Evolutionary conservation across 2,113 vertebrate genomes (phyloP), one percentile per base, ranked within the genome.

Genomic region (Zosterops pallidus): DNA sequence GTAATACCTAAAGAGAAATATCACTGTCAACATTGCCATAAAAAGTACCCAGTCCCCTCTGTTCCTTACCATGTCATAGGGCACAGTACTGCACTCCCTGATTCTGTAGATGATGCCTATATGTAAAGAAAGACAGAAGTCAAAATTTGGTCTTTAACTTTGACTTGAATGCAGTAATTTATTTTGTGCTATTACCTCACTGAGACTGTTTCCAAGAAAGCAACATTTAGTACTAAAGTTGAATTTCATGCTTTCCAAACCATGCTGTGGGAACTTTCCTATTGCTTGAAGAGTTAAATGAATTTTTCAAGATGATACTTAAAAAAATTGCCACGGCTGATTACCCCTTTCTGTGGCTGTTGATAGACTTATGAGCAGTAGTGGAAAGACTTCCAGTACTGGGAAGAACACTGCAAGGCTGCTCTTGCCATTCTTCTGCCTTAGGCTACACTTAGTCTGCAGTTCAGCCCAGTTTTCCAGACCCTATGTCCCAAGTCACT

Each of bases 401-500:
- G 74, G 39, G 60, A 82, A 71, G 56, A 60, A 5, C 62, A 76
- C 70, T 64, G 63, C 0, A 3, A 79, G 57, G 37, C 22, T 79
- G 44, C 26, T 88, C 13, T 76, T 9, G 1, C 49, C 22, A 11
- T 64, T 79, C 35, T 46, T 60, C 70, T 82, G 65, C 86, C 42
- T 60, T 29, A 33, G 44, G 53, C 44, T 59, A 35, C 0, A 2
- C 26, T 85, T 47, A 42, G 35, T 28, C 64, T 75, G 42, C 50
- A 84, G 44, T 33, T 39, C 9, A 3, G 19, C 31, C 31, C 0
- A 4, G 21, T 69, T 56, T 55, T 33, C 7, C 4, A 52, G 59
- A 69, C 14, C 0, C 0, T 21, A 4, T 7, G 12, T 81, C 69
- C 52, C 33, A 55, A 5, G 39, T 62, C 29, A 24, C 24, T 52